Evolutionary conservation across 1,140 invertebrate genomes (phyloP), one percentile per base, ranked within the genome.

Genomic region (Macrostomum lignano): DNA sequence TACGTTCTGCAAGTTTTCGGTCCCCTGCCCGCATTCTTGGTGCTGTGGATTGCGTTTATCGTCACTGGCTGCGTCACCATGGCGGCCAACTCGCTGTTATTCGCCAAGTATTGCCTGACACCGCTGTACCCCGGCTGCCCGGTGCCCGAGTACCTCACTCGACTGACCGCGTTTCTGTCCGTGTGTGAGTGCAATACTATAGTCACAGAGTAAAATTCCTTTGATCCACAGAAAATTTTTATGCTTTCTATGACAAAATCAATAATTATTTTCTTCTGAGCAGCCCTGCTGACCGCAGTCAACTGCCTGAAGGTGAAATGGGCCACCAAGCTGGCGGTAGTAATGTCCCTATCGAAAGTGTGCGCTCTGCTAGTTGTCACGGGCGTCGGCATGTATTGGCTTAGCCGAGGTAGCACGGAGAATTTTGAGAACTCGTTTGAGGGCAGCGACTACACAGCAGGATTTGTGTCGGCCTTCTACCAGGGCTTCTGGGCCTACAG

Each of bases 401-500:
- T n/a, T n/a, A n/a, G n/a, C n/a, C n/a, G n/a, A n/a, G n/a, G n/a
- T n/a, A n/a, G n/a, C n/a, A n/a, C n/a, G n/a, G n/a, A n/a, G n/a
- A n/a, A n/a, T n/a, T n/a, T n/a, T n/a, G n/a, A n/a, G n/a, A 39
- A 55, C 53, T 74, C 76, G 3, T 94, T 84, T 49, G 72, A 79
- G 24, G 71, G 74, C 36, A 77, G 74, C 10, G 76, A 79, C 37
- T 69, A 66, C 28, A 72, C 76, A 49, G 68, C 84, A 1, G 79
- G 77, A 10, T 76, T 77, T 31, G 70, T 93, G 42, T 60, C 93
- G 19, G 88, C 84, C 11, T 94, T 94, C 58, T 94, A 96, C 60
- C 86, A 79, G 0, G 86, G 84, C 29, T 65, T 94, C 31, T 94
- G 94, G 60, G 84, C 86, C 7, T 96, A 93, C 62, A 88, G 91